Evolutionary conservation across 2,113 vertebrate genomes (phyloP), one percentile per base, ranked within the genome.

Genomic region (Pipra filicauda): DNA sequence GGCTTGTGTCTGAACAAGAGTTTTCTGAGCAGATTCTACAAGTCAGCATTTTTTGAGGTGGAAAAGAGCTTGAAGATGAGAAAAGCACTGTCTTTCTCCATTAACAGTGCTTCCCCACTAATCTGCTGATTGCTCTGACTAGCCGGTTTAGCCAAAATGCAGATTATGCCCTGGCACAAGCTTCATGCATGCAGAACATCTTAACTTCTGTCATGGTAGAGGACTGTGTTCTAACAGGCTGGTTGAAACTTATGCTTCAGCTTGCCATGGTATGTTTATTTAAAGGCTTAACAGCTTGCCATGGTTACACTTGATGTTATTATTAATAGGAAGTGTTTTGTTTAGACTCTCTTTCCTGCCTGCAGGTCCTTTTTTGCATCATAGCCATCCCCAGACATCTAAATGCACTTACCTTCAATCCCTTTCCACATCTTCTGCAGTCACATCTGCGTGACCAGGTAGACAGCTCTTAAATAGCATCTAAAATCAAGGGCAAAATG

Each of bases 211-310:
- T 94, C 93, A 58, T 93, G 80, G 91, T 37, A 79, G 88, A 91
- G 86, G 83, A 89, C 96, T 96, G 95, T 97, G 95, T 95, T 95
- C 96, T 96, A 93, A 96, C 95, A 97, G 96, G 92, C 86, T 94
- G 52, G 86, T 86, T 92, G 86, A 95, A 97, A 79, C 92, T 92
- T 96, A 81, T 89, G 96, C 95, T 96, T 95, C 90, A 91, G 85
- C 93, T 93, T 97, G 95, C 91, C 85, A 85, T 43, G 73, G 86
- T 87, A 92, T 95, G 95, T 96, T 97, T 96, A 96, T 93, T 93
- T 94, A 94, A 96, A 89, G 73, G 91, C 93, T 95, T 95, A 92
- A 91, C 86, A 94, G 80, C 91, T 93, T 95, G 93, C 92, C 85
- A 79, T 94, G 86, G 80, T 94, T 96, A 96, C 80, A 79, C 23